Percentiles rank a stretch among this genome's conserved stretches.
These are phyloP conservation scores for Rhyacichthys aspro DNA, from an alignment of 2,797 vertebrate species.

Conservation along the genomic window DNA sequence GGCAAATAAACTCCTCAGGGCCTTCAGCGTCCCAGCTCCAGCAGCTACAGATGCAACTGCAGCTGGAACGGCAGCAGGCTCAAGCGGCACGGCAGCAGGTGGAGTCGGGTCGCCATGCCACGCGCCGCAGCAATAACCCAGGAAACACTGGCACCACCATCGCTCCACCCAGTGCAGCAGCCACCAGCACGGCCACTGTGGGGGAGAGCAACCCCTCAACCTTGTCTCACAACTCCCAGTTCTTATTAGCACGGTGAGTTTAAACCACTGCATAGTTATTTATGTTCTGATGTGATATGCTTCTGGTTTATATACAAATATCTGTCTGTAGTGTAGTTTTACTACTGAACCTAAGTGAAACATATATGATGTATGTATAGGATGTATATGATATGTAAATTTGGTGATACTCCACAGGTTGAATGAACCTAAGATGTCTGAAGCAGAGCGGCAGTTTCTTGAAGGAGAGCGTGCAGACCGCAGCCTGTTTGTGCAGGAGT, in stretches of 20 bases:
- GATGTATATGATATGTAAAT: no score
- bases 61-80: constrained; percentile 95
- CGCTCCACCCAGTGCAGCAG: constrained; percentile 83
- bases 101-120: constrained; percentile 92
- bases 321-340: no score
- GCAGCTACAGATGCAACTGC: constrained; percentile 99
- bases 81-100: constrained; percentile 95
- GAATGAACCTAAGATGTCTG: constrained; percentile 98
- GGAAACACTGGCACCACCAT: constrained; percentile 87
- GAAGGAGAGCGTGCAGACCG: constrained; percentile 95
- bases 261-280: background rate
- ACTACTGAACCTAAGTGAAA: no score
- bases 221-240: constrained; percentile 92
- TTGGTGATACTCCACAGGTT: constrained; percentile 76
- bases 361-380: no score
- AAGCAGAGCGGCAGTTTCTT: constrained; percentile 93
- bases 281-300: no score
- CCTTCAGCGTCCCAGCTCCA: constrained; percentile 97
- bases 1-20: constrained; percentile 96
- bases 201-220: constrained; percentile 88
- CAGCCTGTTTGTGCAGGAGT: constrained; percentile 97
- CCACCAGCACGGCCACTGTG: constrained; percentile 81
- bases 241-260: constrained; percentile 93
- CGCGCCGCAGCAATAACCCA: constrained; percentile 88
- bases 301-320: no score